Conservation (phyloP, 2,113 vertebrate species). For the Scophthalmus maximus region DNA sequence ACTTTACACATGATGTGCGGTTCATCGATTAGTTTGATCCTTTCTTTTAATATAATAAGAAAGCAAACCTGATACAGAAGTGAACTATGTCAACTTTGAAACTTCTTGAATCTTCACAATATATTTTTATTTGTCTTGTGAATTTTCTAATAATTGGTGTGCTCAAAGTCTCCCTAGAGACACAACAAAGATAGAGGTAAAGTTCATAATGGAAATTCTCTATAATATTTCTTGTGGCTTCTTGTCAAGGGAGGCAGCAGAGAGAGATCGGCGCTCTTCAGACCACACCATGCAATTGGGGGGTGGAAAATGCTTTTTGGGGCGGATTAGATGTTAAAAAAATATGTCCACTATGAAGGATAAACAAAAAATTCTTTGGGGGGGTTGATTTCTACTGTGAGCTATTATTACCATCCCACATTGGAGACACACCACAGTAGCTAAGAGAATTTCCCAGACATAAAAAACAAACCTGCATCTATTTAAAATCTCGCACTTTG, state of each 20-base stretch:
- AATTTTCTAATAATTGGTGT: not conserved
- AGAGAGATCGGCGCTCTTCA: conserved; percentile 32
- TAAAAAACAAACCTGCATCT: not conserved
- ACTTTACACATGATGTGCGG: conserved; percentile 4
- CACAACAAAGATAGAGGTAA: conserved; percentile 32
- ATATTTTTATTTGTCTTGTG: too few species aligned
- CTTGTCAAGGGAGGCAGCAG: conserved; percentile 33
- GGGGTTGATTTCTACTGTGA: conserved; percentile 39
- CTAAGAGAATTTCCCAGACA: not conserved
- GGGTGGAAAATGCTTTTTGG: conserved; percentile 32
- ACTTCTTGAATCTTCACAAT: not conserved
- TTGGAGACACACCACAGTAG: conserved; percentile 19
- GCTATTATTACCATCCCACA: conserved; percentile 45
- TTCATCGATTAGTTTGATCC: conserved; percentile 29
- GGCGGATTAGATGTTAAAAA: conserved; percentile 35
- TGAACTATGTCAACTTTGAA: not conserved
- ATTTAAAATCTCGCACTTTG: conserved; percentile 6
- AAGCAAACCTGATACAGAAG: not conserved
- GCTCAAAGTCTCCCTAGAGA: not conserved
- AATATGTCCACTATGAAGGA: conserved; percentile 14
- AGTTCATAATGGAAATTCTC: conserved; percentile 51
- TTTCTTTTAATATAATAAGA: conserved; percentile 7
- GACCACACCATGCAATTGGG: conserved; percentile 43
- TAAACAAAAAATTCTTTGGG: conserved; percentile 34
- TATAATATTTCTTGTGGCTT: conserved; percentile 52